These are phyloP conservation scores for Paragorgia papillata DNA, from an alignment of 92 coral and sea anemone species.

Conservation along the genomic window DNA sequence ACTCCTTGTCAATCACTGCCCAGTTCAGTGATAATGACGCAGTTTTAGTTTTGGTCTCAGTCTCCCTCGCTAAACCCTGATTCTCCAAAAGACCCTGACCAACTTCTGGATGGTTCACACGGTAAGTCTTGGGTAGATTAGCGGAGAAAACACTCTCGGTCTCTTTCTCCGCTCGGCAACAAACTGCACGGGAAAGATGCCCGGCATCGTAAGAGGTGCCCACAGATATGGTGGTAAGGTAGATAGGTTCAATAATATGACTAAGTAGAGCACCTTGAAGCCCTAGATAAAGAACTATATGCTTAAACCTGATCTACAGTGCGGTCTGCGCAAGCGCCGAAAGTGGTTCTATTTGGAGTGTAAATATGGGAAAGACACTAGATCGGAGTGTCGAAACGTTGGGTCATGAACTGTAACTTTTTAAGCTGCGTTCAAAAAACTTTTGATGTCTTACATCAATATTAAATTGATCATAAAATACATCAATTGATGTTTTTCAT, in stretches of 20 bases:
- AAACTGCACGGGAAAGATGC: constrained; percentile 85
- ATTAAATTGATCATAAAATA: too few relatives aligned
- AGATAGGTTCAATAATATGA: constrained; percentile 76
- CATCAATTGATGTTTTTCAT: too few relatives aligned
- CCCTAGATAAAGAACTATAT: constrained; percentile 59
- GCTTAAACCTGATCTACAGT: too few relatives aligned
- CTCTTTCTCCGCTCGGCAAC: constrained; percentile 75
- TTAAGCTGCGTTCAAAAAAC: too few relatives aligned
- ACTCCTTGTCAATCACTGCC: constrained; percentile 60
- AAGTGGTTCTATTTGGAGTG: too few relatives aligned
- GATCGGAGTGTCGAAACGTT: too few relatives aligned
- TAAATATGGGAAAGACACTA: too few relatives aligned
- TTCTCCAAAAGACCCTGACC: constrained; percentile 68
- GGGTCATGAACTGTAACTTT: too few relatives aligned
- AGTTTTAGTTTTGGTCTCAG: constrained; percentile 82
- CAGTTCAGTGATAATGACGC: constrained; percentile 78
- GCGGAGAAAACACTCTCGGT: constrained; percentile 60
- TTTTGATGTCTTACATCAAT: too few relatives aligned
- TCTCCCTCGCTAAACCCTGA: constrained; percentile 63
- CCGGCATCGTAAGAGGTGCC: constrained; percentile 75
- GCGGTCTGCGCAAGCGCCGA: too few relatives aligned
- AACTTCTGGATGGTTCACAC: constrained; percentile 86
- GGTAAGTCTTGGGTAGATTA: constrained; percentile 69
- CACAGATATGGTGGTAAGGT: constrained; percentile 68
- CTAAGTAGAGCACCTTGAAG: constrained; percentile 78